Percentiles rank a stretch among this genome's conserved stretches.
Conservation (phyloP, 1,140 invertebrate species). For the Venturia canescens region DNA sequence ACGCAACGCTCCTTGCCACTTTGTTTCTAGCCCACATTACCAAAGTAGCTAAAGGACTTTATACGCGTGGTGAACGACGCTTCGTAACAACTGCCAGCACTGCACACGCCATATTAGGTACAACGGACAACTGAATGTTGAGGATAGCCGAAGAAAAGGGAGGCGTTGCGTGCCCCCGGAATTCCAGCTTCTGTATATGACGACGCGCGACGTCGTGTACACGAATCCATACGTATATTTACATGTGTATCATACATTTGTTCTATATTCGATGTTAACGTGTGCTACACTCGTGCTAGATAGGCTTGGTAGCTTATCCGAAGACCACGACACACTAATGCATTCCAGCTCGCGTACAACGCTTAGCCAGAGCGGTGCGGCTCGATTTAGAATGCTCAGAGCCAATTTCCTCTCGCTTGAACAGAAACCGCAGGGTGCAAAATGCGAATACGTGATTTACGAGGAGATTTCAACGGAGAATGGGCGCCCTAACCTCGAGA, state of each 20-base stretch:
- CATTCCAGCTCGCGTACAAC: not conserved
- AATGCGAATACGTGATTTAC: not conserved
- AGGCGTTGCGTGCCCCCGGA: not conserved
- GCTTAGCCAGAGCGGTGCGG: conserved; percentile 1
- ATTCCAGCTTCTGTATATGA: conserved; percentile 12
- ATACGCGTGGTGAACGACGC: not conserved
- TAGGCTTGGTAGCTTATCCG: not conserved
- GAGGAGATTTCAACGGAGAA: not conserved
- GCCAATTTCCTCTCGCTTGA: conserved; percentile 27
- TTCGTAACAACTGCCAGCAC: not conserved
- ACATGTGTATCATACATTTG: too few species aligned
- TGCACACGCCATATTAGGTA: conserved; percentile 13
- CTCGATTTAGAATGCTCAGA: conserved; percentile 32
- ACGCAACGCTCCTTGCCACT: too few species aligned
- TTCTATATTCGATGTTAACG: not conserved
- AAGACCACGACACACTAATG: conserved; percentile 25
- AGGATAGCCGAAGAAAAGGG: not conserved
- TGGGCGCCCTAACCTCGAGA: not conserved
- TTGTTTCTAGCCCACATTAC: not conserved
- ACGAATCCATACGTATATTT: not conserved
- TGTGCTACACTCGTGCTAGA: not conserved
- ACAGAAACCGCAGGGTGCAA: conserved; percentile 27
- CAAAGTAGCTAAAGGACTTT: not conserved
- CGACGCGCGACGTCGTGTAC: too few species aligned
- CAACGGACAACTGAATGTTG: not conserved